Evolutionary conservation across 1,140 invertebrate genomes (phyloP).

Genomic region (Polyergus mexicanus): DNA sequence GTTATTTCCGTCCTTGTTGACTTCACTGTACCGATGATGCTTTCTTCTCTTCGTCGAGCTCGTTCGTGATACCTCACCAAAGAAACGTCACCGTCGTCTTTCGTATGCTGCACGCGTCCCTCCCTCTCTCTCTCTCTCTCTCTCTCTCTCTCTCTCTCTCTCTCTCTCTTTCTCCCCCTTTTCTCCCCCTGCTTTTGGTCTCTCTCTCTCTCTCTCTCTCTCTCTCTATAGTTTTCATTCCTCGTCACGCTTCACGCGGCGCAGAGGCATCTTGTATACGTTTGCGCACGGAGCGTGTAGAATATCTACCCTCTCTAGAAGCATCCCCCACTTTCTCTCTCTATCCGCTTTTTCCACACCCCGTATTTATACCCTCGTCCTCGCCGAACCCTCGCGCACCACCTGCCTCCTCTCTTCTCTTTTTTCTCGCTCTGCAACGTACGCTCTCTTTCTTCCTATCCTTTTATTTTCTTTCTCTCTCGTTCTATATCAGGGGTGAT

Average conservation of each 20-base stretch:
- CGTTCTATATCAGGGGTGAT: neutral
- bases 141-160: no score
- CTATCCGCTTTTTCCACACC: neutral
- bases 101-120: slow-evolving; percentile 17
- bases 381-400: slow-evolving; percentile 30
- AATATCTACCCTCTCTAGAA: neutral
- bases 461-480: neutral
- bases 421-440: neutral
- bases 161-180: no score
- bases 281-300: neutral
- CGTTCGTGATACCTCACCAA: slow-evolving; percentile 17
- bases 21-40: neutral
- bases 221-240: neutral
- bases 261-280: slow-evolving; percentile 3
- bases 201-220: no score
- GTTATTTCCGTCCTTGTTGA: slow-evolving; percentile 23
- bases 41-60: neutral
- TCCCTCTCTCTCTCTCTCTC: no score
- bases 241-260: slow-evolving; percentile 15
- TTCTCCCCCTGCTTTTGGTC: no score
- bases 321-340: neutral
- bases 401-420: neutral
- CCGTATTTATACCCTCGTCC: slow-evolving; percentile 38
- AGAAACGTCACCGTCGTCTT: slow-evolving; percentile 17
- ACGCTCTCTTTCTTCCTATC: neutral